Evolutionary conservation across 2,113 vertebrate genomes (phyloP).

Genomic region (Bufo bufo): DNA sequence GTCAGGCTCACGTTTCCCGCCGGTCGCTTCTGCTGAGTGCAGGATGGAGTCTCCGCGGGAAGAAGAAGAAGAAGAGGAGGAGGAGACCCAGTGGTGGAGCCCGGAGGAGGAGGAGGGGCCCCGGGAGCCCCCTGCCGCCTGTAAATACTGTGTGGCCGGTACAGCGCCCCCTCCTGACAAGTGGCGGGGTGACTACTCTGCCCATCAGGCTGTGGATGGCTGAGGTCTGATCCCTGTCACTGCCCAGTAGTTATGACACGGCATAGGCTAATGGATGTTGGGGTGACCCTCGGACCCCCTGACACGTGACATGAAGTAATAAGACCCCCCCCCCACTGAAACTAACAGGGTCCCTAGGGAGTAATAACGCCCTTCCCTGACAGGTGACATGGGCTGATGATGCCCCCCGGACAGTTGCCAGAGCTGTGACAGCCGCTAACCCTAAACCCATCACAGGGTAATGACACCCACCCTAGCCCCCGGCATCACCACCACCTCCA

Average conservation of each 20-base stretch:
- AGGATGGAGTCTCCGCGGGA: constrained; percentile 12
- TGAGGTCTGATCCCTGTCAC: too few relatives aligned
- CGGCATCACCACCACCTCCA: not conserved
- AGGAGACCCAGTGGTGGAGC: constrained; percentile 2
- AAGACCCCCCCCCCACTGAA: not conserved
- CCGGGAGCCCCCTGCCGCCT: not conserved
- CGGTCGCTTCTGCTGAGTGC: not conserved
- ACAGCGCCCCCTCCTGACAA: not conserved
- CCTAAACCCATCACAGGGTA: not conserved
- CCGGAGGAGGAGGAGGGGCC: not conserved
- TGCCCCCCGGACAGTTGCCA: too few relatives aligned
- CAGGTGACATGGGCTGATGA: not conserved
- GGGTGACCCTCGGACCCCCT: too few relatives aligned
- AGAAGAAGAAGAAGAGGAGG: not conserved
- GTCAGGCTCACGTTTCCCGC: not conserved
- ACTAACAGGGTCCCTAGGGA: too few relatives aligned
- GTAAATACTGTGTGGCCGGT: not conserved
- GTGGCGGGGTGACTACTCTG: too few relatives aligned
- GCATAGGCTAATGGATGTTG: too few relatives aligned
- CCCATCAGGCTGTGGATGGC: too few relatives aligned
- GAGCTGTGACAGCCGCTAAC: too few relatives aligned
- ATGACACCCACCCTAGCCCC: not conserved
- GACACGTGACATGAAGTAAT: not conserved
- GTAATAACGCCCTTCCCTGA: too few relatives aligned
- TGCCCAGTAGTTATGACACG: too few relatives aligned